Evolutionary conservation across 2,113 vertebrate species (phyloP).

Genomic region (Chaenogobius annularis): DNA sequence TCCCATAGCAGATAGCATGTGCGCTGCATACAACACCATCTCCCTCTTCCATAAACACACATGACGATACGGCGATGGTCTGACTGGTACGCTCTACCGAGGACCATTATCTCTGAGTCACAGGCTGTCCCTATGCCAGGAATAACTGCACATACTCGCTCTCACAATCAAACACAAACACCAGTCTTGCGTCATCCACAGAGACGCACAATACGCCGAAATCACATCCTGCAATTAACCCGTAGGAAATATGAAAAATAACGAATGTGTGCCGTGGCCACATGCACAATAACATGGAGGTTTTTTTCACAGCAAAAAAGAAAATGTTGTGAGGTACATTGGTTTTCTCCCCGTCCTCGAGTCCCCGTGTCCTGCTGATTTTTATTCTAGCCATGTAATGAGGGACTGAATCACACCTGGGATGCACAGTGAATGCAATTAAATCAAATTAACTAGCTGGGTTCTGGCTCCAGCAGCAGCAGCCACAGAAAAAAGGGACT

Average conservation of each 20-base stretch:
- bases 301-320: constrained; percentile 2
- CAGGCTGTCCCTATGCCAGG: constrained; percentile 70
- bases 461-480: constrained; percentile 6
- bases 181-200: constrained; percentile 30
- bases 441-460: constrained; percentile 38
- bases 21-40: constrained; percentile 27
- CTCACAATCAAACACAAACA: constrained; percentile 26
- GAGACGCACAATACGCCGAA: constrained; percentile 8
- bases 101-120: constrained; percentile 78
- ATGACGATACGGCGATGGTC: constrained; percentile 50
- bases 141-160: constrained; percentile 52
- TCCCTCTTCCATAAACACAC: constrained; percentile 14
- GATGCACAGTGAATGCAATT: constrained; percentile 38
- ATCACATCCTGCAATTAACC: constrained; percentile 15
- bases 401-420: constrained; percentile 46
- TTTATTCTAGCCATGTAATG: constrained; percentile 45
- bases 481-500: constrained; percentile 2
- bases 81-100: constrained; percentile 55
- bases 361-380: constrained; percentile 33
- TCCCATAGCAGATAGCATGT: constrained; percentile 43
- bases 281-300: not conserved
- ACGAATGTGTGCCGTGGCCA: not conserved
- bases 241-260: constrained; percentile 13
- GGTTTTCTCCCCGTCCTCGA: not conserved
- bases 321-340: not conserved